Evolutionary conservation across 2,888 invertebrate genomes (phyloP).

Genomic region (Drosophila lutescens): DNA sequence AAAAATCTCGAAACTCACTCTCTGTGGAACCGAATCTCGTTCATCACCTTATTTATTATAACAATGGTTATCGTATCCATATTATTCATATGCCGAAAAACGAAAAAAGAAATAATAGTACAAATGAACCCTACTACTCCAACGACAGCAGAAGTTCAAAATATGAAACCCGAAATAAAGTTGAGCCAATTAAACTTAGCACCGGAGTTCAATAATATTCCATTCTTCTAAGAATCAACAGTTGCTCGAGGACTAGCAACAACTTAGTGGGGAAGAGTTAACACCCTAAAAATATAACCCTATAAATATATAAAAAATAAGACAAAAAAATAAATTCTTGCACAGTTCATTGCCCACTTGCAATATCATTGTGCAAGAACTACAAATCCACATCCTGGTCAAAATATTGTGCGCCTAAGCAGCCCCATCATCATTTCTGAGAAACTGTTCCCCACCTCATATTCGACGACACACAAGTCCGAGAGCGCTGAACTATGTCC

Average conservation of each 20-base stretch:
- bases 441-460: too few relatives aligned
- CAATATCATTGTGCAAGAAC: too few relatives aligned
- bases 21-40: background rate
- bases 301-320: too few relatives aligned
- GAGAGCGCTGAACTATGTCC: too few relatives aligned
- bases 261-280: background rate
- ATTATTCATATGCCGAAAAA: background rate
- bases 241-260: background rate
- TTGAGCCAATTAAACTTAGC: background rate
- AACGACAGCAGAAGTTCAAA: background rate
- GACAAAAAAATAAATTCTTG: too few relatives aligned
- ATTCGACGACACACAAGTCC: too few relatives aligned
- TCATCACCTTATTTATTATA: background rate
- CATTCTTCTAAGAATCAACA: background rate
- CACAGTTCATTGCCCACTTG: too few relatives aligned
- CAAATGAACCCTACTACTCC: background rate
- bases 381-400: too few relatives aligned
- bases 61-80: background rate
- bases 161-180: background rate
- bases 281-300: too few relatives aligned
- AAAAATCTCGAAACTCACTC: background rate
- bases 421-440: too few relatives aligned
- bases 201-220: background rate
- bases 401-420: too few relatives aligned
- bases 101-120: background rate